phyloP scores from a whole-genome alignment of 2,113 vertebrate genomes.

The Corydoras sp. region DNA sequence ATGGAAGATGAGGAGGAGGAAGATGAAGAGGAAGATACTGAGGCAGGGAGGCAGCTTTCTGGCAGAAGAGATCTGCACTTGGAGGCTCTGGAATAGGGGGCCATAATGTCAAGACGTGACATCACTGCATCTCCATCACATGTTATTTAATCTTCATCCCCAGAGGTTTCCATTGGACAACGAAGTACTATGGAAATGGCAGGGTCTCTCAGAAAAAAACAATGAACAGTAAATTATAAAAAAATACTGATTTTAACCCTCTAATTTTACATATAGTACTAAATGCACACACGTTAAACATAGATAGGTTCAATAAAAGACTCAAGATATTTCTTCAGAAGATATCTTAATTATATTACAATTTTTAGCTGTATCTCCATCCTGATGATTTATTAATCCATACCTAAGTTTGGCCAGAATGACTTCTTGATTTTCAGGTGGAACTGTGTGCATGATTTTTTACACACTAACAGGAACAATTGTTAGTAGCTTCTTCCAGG shows the following conservation, averaged over 20 bases:
- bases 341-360: too few relatives aligned
- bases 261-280: conserved; percentile 15
- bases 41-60: conserved; percentile 71
- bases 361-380: too few relatives aligned
- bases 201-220: not conserved
- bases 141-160: conserved; percentile 22
- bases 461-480: too few relatives aligned
- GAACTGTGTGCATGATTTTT: too few relatives aligned
- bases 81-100: conserved; percentile 81
- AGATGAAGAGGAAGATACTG: conserved; percentile 67
- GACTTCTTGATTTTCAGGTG: too few relatives aligned
- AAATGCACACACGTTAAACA: conserved; percentile 21
- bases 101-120: conserved; percentile 19
- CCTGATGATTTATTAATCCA: too few relatives aligned
- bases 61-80: conserved; percentile 77
- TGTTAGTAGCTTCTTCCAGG: not conserved
- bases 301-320: not conserved
- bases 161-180: conserved; percentile 29
- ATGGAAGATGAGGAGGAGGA: conserved; percentile 75
- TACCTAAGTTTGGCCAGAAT: too few relatives aligned
- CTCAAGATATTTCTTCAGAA: too few relatives aligned
- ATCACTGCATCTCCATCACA: conserved; percentile 19
- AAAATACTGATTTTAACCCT: conserved; percentile 13
- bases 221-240: conserved; percentile 20
- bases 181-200: conserved; percentile 25